These are phyloP conservation scores for Apotomis betuletana DNA, from an alignment of 2,888 invertebrate genomes.

Conservation along the genomic window DNA sequence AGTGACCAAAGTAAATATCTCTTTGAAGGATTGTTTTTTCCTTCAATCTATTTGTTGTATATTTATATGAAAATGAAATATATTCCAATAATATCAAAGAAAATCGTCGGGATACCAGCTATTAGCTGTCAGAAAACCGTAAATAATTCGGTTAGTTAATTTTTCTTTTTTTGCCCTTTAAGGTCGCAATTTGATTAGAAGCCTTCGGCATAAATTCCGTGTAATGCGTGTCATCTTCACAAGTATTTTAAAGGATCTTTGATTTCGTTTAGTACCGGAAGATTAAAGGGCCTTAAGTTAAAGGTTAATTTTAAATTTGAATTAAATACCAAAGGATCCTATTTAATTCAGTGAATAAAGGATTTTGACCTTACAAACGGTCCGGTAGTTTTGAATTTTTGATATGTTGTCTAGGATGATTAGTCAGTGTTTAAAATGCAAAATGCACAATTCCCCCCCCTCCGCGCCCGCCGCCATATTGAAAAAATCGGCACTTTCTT, in stretches of 20 bases:
- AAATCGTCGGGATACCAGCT: not conserved
- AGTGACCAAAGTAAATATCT: not conserved
- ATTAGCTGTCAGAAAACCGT: not conserved
- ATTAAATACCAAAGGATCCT: constrained; percentile 57
- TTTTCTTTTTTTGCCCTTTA: not conserved
- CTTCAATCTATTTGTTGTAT: not conserved
- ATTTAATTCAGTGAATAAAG: no score
- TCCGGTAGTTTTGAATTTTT: no score
- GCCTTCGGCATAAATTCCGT: constrained; percentile 1
- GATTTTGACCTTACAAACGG: no score
- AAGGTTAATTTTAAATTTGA: constrained; percentile 60
- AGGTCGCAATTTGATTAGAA: constrained; percentile 11
- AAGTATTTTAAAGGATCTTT: constrained; percentile 40
- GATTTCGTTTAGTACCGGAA: constrained; percentile 45
- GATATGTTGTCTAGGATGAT: no score
- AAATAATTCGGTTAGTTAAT: not conserved
- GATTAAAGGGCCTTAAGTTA: constrained; percentile 52
- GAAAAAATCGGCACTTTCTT: no score
- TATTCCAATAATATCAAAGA: not conserved
- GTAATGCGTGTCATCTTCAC: constrained; percentile 23
- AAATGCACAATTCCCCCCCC: no score
- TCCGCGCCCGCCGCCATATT: no score
- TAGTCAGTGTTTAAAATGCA: no score
- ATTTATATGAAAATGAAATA: not conserved
- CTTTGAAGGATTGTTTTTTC: not conserved